Base-by-base conservation (phyloP, 2,113 vertebrate genomes). In the Muntiacus reevesi region DNA sequence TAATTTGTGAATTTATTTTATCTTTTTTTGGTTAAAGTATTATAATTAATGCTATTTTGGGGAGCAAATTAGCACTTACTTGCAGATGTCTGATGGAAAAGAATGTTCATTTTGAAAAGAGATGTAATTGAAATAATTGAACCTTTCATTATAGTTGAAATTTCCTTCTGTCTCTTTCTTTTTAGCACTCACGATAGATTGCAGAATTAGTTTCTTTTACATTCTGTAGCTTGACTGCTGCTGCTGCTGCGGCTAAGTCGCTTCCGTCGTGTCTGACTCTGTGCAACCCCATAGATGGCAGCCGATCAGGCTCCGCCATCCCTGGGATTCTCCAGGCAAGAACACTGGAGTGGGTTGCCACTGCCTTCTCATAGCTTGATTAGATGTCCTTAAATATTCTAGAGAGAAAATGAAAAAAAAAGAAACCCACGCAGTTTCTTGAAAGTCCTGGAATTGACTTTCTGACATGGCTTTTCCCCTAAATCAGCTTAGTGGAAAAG, bases 71-170 rank as follows among this genome's bases (percentile, higher is more conserved):
- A 98, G 54, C 96, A 82, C 95, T 97, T 98, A 98, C 98, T 98
- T 98, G 90, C 97, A 97, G 96, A 98, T 97, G 97, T 97, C 97
- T 98, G 94, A 98, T 98, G 82, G 96, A 98, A 98, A 93, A 98
- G 88, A 97, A 98, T 89, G 83, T 96, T 98, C 97, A 97, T 98
- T 98, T 98, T 98, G 85, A 91, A 98, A 98, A 98, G 93, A 98
- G 95, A 97, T 98, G 96, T 98, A 99, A 99, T 97, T 98, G 98
- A 98, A 99, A 98, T 98, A 99, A 99, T 98, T 98, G 97, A 98
- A 98, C 96, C 85, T 98, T 98, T 98, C 95, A 91, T 95, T 98
- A 83, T 94, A 95, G 96, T 97, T 98, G 97, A 98, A 97, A 98
- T 98, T 98, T 96, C 55, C 87, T 98, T 47, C 84, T 97, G 86